These are phyloP conservation scores for Camponotus floridanus DNA, from an alignment of 1,140 invertebrate species.

Conservation along the genomic window DNA sequence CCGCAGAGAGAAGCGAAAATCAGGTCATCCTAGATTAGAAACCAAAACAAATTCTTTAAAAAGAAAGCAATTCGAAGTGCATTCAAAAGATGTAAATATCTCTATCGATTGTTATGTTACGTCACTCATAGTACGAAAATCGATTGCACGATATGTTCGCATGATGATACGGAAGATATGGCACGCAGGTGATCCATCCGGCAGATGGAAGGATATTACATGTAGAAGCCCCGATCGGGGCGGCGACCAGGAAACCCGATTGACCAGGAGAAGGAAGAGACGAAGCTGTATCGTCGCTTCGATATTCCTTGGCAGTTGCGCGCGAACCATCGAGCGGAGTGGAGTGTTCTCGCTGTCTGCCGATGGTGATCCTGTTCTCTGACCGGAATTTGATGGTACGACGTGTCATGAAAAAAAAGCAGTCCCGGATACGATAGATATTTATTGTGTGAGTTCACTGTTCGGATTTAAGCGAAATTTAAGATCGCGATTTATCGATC, in stretches of 20 bases:
- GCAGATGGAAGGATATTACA: slow-evolving; percentile 59
- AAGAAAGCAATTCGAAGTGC: neutral
- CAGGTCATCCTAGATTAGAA: neutral
- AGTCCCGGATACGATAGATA: neutral
- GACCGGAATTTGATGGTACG: neutral
- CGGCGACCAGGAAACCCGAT: slow-evolving; percentile 56
- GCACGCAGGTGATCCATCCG: slow-evolving; percentile 13
- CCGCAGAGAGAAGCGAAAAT: neutral
- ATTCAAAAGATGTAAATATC: neutral
- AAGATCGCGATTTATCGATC: neutral
- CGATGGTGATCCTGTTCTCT: slow-evolving; percentile 20
- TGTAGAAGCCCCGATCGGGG: slow-evolving; percentile 41
- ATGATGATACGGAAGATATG: slow-evolving; percentile 50
- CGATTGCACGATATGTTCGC: slow-evolving; percentile 55
- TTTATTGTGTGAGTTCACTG: slow-evolving; percentile 2
- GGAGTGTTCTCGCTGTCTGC: slow-evolving; percentile 10
- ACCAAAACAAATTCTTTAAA: neutral
- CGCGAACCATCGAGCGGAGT: slow-evolving; percentile 61
- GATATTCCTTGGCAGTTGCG: slow-evolving; percentile 65
- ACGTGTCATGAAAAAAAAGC: neutral
- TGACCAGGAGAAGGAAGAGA: slow-evolving; percentile 69
- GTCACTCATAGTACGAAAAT: slow-evolving; percentile 9
- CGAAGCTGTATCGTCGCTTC: slow-evolving; percentile 60
- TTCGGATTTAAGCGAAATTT: neutral
- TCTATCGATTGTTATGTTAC: slow-evolving; percentile 38